These are phyloP conservation scores for Gymnocypris eckloni DNA, from an alignment of 2,797 vertebrate species.

Conservation along the genomic window DNA sequence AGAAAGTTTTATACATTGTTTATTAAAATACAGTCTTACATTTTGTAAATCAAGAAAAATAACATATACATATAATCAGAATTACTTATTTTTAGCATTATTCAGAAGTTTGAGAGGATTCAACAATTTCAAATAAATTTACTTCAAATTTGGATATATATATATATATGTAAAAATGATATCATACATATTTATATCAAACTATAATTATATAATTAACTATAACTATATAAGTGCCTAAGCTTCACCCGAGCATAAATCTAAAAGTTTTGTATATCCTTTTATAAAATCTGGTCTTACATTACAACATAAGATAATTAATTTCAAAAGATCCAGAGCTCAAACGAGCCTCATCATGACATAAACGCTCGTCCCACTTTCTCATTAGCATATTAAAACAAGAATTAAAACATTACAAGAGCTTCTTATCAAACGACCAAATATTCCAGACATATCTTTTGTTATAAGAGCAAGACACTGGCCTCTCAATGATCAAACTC, in stretches of 20 bases:
- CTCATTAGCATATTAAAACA: slow-evolving; percentile 22
- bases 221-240: background rate
- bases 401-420: background rate
- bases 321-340: background rate
- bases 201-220: too few species aligned
- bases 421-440: background rate
- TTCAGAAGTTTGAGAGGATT: background rate
- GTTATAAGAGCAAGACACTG: slow-evolving; percentile 34
- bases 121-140: background rate
- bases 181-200: too few species aligned
- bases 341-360: background rate
- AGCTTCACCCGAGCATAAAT: background rate
- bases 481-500: slow-evolving; percentile 46
- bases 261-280: background rate
- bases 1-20: background rate
- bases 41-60: background rate
- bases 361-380: background rate
- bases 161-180: too few species aligned
- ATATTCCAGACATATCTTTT: background rate
- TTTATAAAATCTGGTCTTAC: background rate
- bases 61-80: background rate
- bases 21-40: background rate
- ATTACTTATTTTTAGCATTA: background rate
- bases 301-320: background rate
- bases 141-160: too few species aligned